Conservation (phyloP, 2,797 vertebrate genomes). For the Triplophysa yarkandensis region DNA sequence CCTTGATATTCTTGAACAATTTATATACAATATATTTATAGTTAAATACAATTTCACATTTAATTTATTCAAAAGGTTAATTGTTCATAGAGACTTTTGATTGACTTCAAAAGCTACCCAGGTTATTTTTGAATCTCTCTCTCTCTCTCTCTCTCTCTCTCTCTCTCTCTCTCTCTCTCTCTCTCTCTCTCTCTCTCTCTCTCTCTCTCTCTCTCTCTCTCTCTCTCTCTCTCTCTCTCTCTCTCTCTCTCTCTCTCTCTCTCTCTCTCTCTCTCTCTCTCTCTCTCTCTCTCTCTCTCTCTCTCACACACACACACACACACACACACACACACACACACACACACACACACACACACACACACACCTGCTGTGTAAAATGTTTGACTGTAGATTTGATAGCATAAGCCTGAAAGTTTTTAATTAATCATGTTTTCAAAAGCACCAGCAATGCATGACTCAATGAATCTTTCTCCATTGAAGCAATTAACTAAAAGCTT, state of each 20-base stretch:
- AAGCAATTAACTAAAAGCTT: conserved; percentile 46
- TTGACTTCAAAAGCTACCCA: conserved; percentile 1
- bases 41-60: background rate
- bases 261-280: no score
- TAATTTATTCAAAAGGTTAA: background rate
- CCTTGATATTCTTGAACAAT: no score
- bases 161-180: no score
- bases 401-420: conserved; percentile 9
- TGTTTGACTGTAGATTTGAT: conserved; percentile 20
- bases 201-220: background rate
- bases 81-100: conserved; percentile 3
- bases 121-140: conserved; percentile 1
- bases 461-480: conserved; percentile 12
- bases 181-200: no score
- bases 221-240: background rate
- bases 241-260: background rate
- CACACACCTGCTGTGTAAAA: conserved; percentile 19
- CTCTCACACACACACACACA: background rate
- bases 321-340: background rate
- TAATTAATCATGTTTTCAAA: conserved; percentile 30
- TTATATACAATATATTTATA: no score
- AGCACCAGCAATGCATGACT: conserved; percentile 26
- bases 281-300: no score
- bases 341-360: background rate
- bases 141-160: background rate